A percentile compares a stretch with the other conserved stretches of the same genome.
These are phyloP conservation scores for Tanytarsus gracilentus DNA, from an alignment of 2,888 invertebrate genomes.

Conservation along the genomic window DNA sequence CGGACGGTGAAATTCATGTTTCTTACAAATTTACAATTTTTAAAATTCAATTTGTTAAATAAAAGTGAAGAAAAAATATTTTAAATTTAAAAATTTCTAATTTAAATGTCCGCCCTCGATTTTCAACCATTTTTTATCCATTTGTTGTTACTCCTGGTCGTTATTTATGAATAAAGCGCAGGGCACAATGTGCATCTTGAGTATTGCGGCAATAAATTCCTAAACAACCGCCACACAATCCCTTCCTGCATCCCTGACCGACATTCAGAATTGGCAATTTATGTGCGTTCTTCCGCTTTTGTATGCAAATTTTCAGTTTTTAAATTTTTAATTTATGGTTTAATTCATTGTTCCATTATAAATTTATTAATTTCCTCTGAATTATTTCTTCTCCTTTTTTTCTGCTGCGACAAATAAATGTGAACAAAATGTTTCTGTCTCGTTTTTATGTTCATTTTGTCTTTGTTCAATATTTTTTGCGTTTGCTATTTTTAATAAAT, in stretches of 20 bases:
- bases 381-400: background rate
- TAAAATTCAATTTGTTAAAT: no score
- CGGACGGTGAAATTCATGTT: no score
- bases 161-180: background rate
- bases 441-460: background rate
- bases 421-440: background rate
- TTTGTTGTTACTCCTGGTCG: no score
- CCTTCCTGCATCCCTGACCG: conserved; percentile 22
- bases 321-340: conserved; percentile 29
- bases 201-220: conserved; percentile 12
- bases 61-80: no score
- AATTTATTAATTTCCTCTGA: conserved; percentile 28
- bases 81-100: no score
- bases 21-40: no score
- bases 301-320: conserved; percentile 22
- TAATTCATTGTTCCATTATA: conserved; percentile 29
- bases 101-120: no score
- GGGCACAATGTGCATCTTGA: conserved; percentile 4
- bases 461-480: background rate
- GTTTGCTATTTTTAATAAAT: background rate
- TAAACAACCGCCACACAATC: background rate
- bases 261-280: conserved; percentile 21
- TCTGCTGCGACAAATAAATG: conserved; percentile 1
- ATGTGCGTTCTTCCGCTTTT: conserved; percentile 29
- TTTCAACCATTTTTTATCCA: no score